Evolutionary conservation across 2,888 invertebrate genomes (phyloP).

Genomic region (Apomyelois bistriatella): DNA sequence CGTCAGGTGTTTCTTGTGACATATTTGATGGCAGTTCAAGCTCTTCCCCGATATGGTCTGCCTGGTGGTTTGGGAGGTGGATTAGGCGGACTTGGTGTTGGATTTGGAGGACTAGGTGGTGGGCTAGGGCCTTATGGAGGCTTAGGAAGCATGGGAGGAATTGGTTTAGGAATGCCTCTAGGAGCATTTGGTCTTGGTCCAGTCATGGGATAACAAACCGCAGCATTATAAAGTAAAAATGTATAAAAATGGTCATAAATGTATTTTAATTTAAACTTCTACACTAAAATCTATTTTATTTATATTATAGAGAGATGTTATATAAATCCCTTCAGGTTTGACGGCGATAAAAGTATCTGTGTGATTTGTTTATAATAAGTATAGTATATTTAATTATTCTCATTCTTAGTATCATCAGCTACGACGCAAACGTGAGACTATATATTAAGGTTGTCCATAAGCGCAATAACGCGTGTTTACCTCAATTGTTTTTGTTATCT

Average conservation of each 20-base stretch:
- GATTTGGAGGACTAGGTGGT: background rate
- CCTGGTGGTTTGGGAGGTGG: background rate
- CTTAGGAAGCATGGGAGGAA: background rate
- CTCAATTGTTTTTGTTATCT: too few relatives aligned
- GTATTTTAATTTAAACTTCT: background rate
- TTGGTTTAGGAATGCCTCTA: background rate
- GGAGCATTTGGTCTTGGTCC: background rate
- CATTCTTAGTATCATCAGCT: too few relatives aligned
- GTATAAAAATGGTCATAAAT: background rate
- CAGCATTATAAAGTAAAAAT: background rate
- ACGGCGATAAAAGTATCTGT: too few relatives aligned
- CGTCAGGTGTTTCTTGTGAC: constrained; percentile 3
- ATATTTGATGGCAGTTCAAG: constrained; percentile 1
- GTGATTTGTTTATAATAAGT: too few relatives aligned
- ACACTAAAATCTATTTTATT: too few relatives aligned
- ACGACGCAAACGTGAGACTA: too few relatives aligned
- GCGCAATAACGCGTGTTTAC: too few relatives aligned
- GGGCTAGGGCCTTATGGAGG: background rate
- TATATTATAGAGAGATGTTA: too few relatives aligned
- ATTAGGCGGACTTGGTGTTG: background rate
- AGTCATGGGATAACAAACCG: background rate
- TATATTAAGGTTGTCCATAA: too few relatives aligned
- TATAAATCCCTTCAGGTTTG: too few relatives aligned
- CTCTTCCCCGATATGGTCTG: background rate
- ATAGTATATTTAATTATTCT: too few relatives aligned